phyloP scores from a whole-genome alignment of 1,140 invertebrate genomes.

The Pemphigus obesinymphae region DNA sequence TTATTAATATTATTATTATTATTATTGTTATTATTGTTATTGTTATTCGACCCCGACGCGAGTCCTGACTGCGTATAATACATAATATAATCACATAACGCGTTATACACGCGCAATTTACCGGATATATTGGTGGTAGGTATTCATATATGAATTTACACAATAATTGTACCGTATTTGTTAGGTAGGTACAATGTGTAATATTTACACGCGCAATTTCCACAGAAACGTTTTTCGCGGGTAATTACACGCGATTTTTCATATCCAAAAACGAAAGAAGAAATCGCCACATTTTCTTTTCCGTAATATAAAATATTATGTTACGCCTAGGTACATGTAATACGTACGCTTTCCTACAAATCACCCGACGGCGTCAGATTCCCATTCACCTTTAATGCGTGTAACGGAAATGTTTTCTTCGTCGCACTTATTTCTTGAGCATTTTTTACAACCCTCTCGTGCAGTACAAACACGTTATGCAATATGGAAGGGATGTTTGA shows the following conservation, averaged over 20 bases:
- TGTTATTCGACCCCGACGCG: neutral
- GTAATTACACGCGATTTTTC: neutral
- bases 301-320: neutral
- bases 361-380: too few species aligned
- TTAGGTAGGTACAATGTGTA: too few species aligned
- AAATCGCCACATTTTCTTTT: neutral
- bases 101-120: slow-evolving; percentile 17
- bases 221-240: neutral
- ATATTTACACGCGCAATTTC: slow-evolving; percentile 16
- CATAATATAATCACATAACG: neutral
- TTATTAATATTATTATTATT: slow-evolving; percentile 8
- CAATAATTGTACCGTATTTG: neutral
- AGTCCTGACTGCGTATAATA: neutral
- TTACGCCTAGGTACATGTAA: neutral
- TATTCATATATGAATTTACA: too few species aligned
- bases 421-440: too few species aligned
- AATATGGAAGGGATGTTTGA: too few species aligned
- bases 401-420: too few species aligned
- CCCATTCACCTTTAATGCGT: too few species aligned
- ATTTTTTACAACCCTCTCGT: too few species aligned
- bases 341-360: neutral
- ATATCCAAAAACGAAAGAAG: neutral
- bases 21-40: too few species aligned
- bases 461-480: too few species aligned
- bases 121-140: neutral